Conservation (phyloP, 1,140 invertebrate genomes). For the Forficula auricularia region DNA sequence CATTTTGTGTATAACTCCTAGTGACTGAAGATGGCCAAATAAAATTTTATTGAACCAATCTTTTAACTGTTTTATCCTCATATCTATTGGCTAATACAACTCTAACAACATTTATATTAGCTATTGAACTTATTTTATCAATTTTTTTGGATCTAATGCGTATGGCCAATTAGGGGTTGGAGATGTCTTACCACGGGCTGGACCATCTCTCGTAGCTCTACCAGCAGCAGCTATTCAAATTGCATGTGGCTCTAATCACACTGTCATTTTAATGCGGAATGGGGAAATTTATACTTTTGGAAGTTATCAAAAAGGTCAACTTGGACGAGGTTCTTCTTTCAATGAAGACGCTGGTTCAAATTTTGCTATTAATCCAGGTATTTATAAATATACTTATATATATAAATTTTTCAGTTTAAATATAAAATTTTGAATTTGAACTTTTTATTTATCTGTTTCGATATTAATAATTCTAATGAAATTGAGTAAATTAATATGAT, state of each 20-base stretch:
- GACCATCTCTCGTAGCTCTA: slow-evolving; percentile 57
- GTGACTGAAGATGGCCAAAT: too few relatives aligned
- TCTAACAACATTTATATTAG: too few relatives aligned
- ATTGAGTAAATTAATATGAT: too few relatives aligned
- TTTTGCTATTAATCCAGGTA: not conserved
- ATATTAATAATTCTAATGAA: too few relatives aligned
- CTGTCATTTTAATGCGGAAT: slow-evolving; percentile 69
- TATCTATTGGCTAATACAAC: too few relatives aligned
- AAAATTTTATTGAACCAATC: too few relatives aligned
- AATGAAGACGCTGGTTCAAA: not conserved
- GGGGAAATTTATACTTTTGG: slow-evolving; percentile 92
- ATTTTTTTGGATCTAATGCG: slow-evolving; percentile 19
- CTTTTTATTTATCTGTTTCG: too few relatives aligned
- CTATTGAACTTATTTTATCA: too few relatives aligned
- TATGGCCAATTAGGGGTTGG: slow-evolving; percentile 86
- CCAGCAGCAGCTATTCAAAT: slow-evolving; percentile 50
- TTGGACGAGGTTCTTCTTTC: slow-evolving; percentile 44
- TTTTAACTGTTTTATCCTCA: too few relatives aligned
- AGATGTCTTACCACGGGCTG: slow-evolving; percentile 55
- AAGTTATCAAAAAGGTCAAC: slow-evolving; percentile 77
- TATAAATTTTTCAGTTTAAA: not conserved
- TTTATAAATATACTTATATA: not conserved
- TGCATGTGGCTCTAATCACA: slow-evolving; percentile 88
- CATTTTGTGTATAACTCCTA: too few relatives aligned
- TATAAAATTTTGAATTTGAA: not conserved